Percentiles rank a stretch among this genome's conserved stretches.
Evolutionary conservation across 37 sponge, comb jelly and placozoan genomes (phyloP).

Genomic region (Hexactinellida sp.): DNA sequence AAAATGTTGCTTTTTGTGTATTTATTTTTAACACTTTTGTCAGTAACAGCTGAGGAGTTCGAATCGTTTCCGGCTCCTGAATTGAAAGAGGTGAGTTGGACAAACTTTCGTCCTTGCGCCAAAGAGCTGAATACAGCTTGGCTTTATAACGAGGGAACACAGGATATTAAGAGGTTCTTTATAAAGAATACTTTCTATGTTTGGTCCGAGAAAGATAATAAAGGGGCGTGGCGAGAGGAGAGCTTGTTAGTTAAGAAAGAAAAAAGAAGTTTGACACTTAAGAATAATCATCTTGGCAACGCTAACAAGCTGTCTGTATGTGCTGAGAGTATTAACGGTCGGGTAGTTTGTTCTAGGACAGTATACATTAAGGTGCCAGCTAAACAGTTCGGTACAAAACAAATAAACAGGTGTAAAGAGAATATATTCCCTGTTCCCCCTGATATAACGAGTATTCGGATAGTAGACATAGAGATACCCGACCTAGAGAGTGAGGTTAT

Average conservation of each 20-base stretch:
- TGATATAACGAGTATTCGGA: not conserved
- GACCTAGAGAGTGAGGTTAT: not conserved
- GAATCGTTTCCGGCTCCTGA: not conserved
- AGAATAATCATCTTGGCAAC: not conserved
- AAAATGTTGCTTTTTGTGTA: not conserved
- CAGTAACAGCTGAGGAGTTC: not conserved
- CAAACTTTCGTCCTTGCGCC: not conserved
- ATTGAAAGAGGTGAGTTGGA: not conserved
- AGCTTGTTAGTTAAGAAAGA: not conserved
- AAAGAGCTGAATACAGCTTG: not conserved
- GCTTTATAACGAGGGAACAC: not conserved
- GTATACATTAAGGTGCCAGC: not conserved
- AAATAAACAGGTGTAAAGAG: not conserved
- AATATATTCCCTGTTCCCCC: not conserved
- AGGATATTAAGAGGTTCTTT: not conserved
- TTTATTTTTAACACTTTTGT: not conserved
- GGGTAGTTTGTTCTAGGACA: not conserved
- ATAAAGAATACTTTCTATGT: not conserved
- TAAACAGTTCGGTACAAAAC: not conserved
- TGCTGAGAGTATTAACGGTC: not conserved
- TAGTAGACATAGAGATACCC: not conserved
- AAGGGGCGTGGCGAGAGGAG: not conserved
- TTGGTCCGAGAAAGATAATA: not conserved
- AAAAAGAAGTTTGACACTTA: not conserved
- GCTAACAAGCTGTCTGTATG: not conserved